phyloP scores from a whole-genome alignment of 2,113 vertebrate species.

The Arenaria interpres region DNA sequence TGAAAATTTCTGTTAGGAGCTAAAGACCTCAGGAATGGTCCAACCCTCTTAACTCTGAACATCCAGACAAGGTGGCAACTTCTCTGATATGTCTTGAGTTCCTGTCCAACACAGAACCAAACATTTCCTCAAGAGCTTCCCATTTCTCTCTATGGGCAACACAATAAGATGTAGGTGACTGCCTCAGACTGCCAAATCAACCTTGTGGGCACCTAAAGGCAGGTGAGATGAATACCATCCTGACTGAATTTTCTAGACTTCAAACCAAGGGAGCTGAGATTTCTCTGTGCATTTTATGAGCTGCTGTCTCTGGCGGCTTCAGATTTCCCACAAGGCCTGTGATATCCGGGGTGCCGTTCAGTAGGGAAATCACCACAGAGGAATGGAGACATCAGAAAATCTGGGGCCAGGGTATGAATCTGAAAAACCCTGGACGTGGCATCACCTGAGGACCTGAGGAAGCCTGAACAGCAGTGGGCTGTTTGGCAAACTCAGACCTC shows the following conservation, averaged over 20 bases:
- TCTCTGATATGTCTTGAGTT: neutral
- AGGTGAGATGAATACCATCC: neutral
- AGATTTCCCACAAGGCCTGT: neutral
- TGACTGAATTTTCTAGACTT: neutral
- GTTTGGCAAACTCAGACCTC: neutral
- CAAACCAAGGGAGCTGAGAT: neutral
- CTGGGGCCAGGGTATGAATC: neutral
- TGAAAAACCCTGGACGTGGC: neutral
- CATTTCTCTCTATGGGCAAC: neutral
- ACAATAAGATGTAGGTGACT: neutral
- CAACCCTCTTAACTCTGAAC: neutral
- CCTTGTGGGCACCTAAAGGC: neutral
- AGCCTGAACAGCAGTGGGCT: neutral
- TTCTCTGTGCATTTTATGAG: neutral
- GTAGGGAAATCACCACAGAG: neutral
- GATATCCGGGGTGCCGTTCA: neutral
- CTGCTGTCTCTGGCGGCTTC: rapidly evolving
- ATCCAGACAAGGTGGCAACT: neutral
- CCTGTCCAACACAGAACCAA: neutral
- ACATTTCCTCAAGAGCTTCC: neutral
- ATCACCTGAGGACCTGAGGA: neutral
- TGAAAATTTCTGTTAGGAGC: neutral
- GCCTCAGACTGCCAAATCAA: neutral
- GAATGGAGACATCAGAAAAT: neutral
- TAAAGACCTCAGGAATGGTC: neutral